Conservation (phyloP, 2,888 invertebrate species). For the Dryobota labecula region DNA sequence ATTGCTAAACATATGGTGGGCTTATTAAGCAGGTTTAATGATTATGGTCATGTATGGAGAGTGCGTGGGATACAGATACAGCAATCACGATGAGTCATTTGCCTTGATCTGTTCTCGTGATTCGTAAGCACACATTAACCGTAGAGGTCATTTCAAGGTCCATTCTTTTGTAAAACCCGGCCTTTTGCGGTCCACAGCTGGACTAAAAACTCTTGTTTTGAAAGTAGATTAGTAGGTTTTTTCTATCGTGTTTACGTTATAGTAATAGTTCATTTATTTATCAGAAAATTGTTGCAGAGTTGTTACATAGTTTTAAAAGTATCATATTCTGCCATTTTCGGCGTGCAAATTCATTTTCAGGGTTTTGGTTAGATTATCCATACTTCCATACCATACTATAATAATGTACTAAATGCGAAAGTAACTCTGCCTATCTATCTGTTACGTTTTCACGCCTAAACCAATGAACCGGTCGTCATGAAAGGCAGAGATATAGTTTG, state of each 20-base stretch:
- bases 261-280: not conserved
- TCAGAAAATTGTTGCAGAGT: not conserved
- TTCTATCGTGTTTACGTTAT: not conserved
- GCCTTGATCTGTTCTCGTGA: slow-evolving; percentile 36
- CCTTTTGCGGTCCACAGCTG: not conserved
- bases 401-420: too few relatives aligned
- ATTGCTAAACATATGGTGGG: not conserved
- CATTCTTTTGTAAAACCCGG: not conserved
- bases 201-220: not conserved
- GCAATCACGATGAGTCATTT: slow-evolving; percentile 21
- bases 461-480: too few relatives aligned
- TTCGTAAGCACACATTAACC: not conserved
- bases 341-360: too few relatives aligned
- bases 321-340: too few relatives aligned
- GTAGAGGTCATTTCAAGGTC: slow-evolving; percentile 24
- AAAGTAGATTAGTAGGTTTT: too few relatives aligned
- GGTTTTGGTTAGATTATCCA: too few relatives aligned
- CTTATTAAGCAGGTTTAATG: not conserved
- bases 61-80: slow-evolving; percentile 27
- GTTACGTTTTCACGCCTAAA: too few relatives aligned
- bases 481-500: too few relatives aligned
- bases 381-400: too few relatives aligned
- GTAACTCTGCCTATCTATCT: too few relatives aligned
- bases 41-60: slow-evolving; percentile 15
- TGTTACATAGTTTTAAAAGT: not conserved